Percentiles rank a stretch among this genome's conserved stretches.
Conservation (phyloP, 2,113 vertebrate species). For the Thamnaconus septentrionalis region DNA sequence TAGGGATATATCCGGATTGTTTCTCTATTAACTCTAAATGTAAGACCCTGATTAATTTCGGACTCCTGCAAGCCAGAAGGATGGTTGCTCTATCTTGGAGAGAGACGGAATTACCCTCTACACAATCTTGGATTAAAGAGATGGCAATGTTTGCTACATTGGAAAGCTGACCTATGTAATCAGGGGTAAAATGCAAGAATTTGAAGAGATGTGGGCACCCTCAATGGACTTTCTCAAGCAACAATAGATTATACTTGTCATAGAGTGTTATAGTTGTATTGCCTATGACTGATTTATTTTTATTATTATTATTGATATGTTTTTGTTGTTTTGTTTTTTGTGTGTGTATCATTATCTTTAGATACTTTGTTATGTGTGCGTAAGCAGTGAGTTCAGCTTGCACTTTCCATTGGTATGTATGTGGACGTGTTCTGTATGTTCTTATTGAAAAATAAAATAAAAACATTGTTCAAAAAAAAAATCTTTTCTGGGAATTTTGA, state of each 20-base stretch:
- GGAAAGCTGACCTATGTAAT: constrained; percentile 17
- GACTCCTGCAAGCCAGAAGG: constrained; percentile 1
- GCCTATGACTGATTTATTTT: no score
- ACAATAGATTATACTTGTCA: not conserved
- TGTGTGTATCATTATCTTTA: not conserved
- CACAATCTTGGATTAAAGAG: constrained; percentile 4
- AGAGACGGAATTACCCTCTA: not conserved
- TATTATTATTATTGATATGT: no score
- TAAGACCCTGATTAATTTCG: no score
- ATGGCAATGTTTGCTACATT: constrained; percentile 10
- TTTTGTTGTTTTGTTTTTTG: no score
- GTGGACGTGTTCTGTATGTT: no score
- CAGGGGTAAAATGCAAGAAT: constrained; percentile 11
- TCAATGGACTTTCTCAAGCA: constrained; percentile 2
- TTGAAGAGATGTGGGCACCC: not conserved
- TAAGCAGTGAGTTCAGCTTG: not conserved
- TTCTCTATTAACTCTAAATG: not conserved
- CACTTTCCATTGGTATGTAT: no score
- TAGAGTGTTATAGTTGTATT: not conserved
- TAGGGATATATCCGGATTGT: not conserved
- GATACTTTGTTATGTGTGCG: not conserved
- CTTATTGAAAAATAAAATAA: no score
- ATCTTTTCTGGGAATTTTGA: no score
- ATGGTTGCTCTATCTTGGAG: constrained; percentile 1
- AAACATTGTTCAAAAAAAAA: no score